Base-by-base conservation (phyloP, 2,888 invertebrate species). In the Siphlonurus alternatus region DNA sequence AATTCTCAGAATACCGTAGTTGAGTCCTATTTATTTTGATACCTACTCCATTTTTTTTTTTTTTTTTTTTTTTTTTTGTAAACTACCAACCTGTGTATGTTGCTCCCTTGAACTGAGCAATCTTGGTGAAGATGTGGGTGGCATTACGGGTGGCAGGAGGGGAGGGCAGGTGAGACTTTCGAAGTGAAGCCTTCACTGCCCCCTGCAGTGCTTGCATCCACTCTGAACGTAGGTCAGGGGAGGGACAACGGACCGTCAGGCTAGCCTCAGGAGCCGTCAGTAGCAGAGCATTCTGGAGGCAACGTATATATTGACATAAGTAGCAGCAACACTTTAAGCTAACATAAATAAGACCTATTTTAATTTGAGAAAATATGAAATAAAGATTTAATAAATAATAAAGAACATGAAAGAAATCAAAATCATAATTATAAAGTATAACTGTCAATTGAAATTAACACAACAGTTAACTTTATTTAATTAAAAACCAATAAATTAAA, bases 191-290 rank as follows among this genome's bases (percentile, higher is more conserved):
- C 72, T 85, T 85, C 67, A 93, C 88, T 2, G 88, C 83, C 60
- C 80, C 80, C 72, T 90, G 89, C 24, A 93, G 74, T 53, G 84
- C 81, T 72, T 88, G 86, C 59, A 87, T 77, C 92, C 92, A 92
- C 69, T 89, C 85, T 2, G 85, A 84, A 74, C 89, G 89, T 67
- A 86, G 85, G 64, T 85, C 82, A 63, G 87, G 78, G 56, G 83
- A 80, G 25, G 76, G 77, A 15, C 90, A 85, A 19, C 81, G 76
- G 22, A 93, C 79, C 56, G 82, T 80, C 66, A 92, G 78, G 1
- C 78, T 80, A 69, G 90, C 91, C 73, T 93, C 93, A 0, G 93
- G 93, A 65, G 87, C 85, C 53, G 83, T 85, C 18, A 93, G 75
- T 67, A 83, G 81, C 68, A 90, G 79, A 2, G 81, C 81, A 70